Base-by-base conservation (phyloP, 1,140 invertebrate species). In the Drosophila virilis region DNA sequence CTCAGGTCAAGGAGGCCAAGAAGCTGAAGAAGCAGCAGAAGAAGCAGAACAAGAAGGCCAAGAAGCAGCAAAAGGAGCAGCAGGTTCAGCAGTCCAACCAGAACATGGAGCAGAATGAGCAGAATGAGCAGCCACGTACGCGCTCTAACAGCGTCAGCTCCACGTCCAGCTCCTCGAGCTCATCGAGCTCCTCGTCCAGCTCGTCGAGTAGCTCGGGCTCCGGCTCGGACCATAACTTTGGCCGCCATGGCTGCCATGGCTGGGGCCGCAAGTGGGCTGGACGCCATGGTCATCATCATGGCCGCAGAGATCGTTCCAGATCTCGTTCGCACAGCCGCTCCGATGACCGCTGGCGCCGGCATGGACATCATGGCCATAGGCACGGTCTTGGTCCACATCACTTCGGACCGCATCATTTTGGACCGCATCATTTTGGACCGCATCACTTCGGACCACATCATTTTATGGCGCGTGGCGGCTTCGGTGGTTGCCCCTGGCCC, bases 121-220 rank as follows among this genome's bases (percentile, higher is more conserved):
- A 15, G 12, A 22, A 45, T 17, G 52, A 37, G 33, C 1, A 32
- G 48, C 33, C 9, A 12, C 64, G 65, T 6, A 55, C 68, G 1
- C 78, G 82, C n/a, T 77, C 74, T 10, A 59, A 17, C 42, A 82
- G 74, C 40, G 72, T 78, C 6, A 74, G 71, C 50, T 74, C 66
- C 17, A 85, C 51, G 2, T 58, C 62, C 10, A 70, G 74, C 8
- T 74, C 73, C 0, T 67, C 52, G 13, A 59, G 50, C 60, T 35
- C 28, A 6, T 69, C 55, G 1, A 59, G 74, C 51, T 64, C 51
- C 15, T 67, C 58, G 5, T 52, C 61, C 46, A 51, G 58, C 45
- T 73, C 74, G 3, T 33, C 35, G 8, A 65, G 51, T 10, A 42
- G 48, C 42, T 76, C 73, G 6, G 60, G 66, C n/a, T 64, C 55